phyloP scores from a whole-genome alignment of 53 echinoderm and acorn worm genomes.

The Holothuria leucospilota region DNA sequence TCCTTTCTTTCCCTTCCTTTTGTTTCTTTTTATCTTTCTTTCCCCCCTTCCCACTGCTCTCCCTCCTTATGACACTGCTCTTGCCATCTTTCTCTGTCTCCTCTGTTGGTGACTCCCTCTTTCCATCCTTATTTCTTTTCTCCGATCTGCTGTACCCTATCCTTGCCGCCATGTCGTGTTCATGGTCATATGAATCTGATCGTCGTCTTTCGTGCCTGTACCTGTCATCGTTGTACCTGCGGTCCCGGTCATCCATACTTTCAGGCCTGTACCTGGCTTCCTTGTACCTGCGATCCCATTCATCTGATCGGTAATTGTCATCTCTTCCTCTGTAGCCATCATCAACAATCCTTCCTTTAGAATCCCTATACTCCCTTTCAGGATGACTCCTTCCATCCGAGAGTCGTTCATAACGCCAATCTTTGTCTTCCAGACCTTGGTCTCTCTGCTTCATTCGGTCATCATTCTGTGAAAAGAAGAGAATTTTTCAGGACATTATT shows the following conservation, averaged over 20 bases:
- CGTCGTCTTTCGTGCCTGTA: neutral
- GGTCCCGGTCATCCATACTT: neutral
- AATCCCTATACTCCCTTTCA: constrained; percentile 14
- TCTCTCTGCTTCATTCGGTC: neutral
- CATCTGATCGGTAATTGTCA: neutral
- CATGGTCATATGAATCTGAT: neutral
- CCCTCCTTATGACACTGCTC: constrained; percentile 30
- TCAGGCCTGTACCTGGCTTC: neutral
- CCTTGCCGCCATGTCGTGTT: no score
- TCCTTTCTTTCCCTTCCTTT: constrained; percentile 42
- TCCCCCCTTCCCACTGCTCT: neutral
- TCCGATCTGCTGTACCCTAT: neutral
- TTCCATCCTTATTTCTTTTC: neutral
- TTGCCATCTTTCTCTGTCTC: neutral
- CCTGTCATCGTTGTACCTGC: neutral
- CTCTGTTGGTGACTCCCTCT: neutral
- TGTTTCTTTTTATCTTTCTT: constrained; percentile 53
- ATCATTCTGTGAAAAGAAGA: neutral
- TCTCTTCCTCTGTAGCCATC: constrained; percentile 1
- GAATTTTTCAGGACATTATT: neutral
- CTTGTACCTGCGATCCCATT: neutral
- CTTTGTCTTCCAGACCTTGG: neutral
- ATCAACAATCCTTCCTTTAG: neutral
- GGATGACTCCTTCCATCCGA: constrained; percentile 50
- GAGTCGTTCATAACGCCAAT: constrained; percentile 32